Conservation (phyloP, 1,140 invertebrate genomes). For the Lasioglossum baleicum region DNA sequence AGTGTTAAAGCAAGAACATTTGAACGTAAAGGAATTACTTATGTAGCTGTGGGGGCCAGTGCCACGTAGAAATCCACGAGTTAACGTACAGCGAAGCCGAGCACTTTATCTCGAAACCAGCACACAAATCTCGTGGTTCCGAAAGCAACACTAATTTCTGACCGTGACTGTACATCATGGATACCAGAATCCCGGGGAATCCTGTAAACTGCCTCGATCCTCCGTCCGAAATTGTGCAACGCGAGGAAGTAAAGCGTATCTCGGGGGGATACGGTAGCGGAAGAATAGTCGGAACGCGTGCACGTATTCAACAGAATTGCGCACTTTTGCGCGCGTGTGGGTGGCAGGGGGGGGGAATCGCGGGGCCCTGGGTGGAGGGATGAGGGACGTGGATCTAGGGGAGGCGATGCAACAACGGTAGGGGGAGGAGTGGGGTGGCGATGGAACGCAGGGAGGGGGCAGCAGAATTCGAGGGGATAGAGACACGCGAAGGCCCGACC, state of each 20-base stretch:
- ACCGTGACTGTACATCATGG: not conserved
- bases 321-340: not conserved
- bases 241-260: slow-evolving; percentile 10
- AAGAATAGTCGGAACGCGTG: not conserved
- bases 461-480: not conserved
- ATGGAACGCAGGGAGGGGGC: too few species aligned
- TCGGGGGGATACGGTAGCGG: not conserved
- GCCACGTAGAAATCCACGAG: too few species aligned
- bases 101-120: slow-evolving; percentile 4
- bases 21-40: too few species aligned
- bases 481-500: not conserved
- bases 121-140: not conserved
- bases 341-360: too few species aligned
- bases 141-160: not conserved
- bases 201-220: not conserved
- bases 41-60: too few species aligned
- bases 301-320: not conserved
- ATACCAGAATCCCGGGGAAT: not conserved
- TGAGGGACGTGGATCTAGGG: too few species aligned
- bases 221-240: not conserved
- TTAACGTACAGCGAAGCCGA: too few species aligned
- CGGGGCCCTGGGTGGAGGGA: too few species aligned
- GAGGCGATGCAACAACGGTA: too few species aligned
- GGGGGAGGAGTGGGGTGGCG: too few species aligned
- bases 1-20: too few species aligned